Evolutionary conservation across 2,797 vertebrate species (phyloP).

Genomic region (Intellagama lesueurii): DNA sequence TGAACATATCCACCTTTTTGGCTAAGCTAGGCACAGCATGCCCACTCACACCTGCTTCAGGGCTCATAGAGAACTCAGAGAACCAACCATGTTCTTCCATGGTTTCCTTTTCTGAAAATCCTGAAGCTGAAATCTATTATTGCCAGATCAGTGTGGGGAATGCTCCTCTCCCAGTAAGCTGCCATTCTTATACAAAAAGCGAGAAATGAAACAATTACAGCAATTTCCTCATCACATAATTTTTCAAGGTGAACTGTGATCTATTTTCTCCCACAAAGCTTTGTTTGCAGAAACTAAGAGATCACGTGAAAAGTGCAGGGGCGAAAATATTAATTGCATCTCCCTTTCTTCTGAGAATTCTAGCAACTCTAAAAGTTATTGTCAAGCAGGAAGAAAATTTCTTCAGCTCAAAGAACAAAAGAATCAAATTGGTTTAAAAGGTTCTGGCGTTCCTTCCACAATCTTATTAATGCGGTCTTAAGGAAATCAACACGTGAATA

Average conservation of each 20-base stretch:
- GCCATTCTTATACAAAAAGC: not conserved
- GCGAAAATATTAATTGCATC: conserved; percentile 72
- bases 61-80: too few species aligned
- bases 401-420: conserved; percentile 42
- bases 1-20: too few species aligned
- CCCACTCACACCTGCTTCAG: too few species aligned
- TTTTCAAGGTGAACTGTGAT: not conserved
- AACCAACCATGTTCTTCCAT: not conserved
- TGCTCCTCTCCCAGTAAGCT: conserved; percentile 25
- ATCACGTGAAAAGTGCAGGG: conserved; percentile 55
- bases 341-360: conserved; percentile 59
- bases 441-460: conserved; percentile 38
- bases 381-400: conserved; percentile 56
- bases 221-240: not conserved
- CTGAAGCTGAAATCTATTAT: conserved; percentile 48
- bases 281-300: conserved; percentile 62
- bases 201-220: not conserved
- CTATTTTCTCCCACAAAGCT: conserved; percentile 42
- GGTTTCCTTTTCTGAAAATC: conserved; percentile 10
- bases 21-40: too few species aligned
- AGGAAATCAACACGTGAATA: conserved; percentile 43
- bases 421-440: conserved; percentile 52
- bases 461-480: not conserved
- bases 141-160: conserved; percentile 43
- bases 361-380: conserved; percentile 53